phyloP scores from a whole-genome alignment of 2,113 vertebrate species.

The Diadophis punctatus region DNA sequence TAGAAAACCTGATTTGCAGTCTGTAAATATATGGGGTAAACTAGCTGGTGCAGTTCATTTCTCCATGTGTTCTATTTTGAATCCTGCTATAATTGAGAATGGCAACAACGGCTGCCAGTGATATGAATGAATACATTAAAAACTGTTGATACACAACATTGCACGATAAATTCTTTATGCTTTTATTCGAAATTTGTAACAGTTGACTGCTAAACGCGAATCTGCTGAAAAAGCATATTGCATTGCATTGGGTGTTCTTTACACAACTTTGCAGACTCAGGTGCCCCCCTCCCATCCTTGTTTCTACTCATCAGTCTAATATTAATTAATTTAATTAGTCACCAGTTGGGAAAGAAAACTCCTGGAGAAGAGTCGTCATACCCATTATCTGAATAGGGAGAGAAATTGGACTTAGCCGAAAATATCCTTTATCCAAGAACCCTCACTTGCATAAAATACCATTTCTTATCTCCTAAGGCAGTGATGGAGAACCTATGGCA shows the following conservation, averaged over 20 bases:
- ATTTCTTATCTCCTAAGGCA: neutral
- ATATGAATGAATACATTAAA: constrained; percentile 38
- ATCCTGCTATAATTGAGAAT: constrained; percentile 30
- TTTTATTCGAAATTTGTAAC: constrained; percentile 26
- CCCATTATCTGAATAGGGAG: neutral
- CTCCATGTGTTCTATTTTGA: constrained; percentile 44
- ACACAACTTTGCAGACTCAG: neutral
- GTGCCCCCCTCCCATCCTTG: neutral
- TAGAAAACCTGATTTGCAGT: constrained; percentile 35
- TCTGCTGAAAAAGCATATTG: neutral
- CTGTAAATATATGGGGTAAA: constrained; percentile 20
- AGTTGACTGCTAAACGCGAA: neutral
- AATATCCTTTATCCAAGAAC: neutral
- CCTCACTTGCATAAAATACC: neutral
- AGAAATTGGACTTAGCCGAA: neutral
- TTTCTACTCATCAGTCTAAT: neutral
- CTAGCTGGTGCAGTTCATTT: constrained; percentile 28
- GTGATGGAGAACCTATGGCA: too few species aligned
- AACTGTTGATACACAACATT: constrained; percentile 4
- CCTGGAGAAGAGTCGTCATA: neutral
- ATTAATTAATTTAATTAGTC: neutral
- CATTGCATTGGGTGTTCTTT: neutral
- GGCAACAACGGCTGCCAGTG: constrained; percentile 40
- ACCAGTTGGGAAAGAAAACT: neutral
- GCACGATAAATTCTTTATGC: constrained; percentile 26